Percentiles rank a stretch among this genome's conserved stretches.
Evolutionary conservation across 2,888 invertebrate genomes (phyloP).

Genomic region (Melanophora roralis): DNA sequence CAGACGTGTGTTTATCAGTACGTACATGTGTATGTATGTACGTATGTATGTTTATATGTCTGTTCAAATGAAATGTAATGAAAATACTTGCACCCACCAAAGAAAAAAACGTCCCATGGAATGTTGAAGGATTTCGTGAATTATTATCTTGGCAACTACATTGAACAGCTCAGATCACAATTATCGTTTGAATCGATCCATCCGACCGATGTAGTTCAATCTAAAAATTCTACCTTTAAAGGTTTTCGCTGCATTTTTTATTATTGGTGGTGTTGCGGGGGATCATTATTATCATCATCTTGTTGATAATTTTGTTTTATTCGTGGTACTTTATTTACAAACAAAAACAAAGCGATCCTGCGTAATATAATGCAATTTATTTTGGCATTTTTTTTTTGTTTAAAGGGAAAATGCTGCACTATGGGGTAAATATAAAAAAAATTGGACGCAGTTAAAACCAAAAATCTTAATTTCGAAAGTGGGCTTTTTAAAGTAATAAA

Average conservation of each 20-base stretch:
- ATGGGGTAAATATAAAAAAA: not conserved
- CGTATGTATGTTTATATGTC: not conserved
- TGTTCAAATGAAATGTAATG: slow-evolving; percentile 25
- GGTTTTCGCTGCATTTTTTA: not conserved
- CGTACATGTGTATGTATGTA: not conserved
- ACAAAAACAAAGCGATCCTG: slow-evolving; percentile 31
- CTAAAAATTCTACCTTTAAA: slow-evolving; percentile 40
- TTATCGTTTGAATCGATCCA: slow-evolving; percentile 67
- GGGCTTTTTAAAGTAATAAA: too few relatives aligned
- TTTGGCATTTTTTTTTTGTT: slow-evolving; percentile 7
- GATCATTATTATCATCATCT: slow-evolving; percentile 48
- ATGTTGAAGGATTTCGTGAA: slow-evolving; percentile 56
- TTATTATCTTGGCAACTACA: slow-evolving; percentile 65
- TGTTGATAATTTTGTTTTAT: slow-evolving; percentile 47
- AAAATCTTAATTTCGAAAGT: too few relatives aligned
- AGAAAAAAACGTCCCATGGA: slow-evolving; percentile 43
- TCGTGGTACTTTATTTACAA: slow-evolving; percentile 3
- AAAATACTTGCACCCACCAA: slow-evolving; percentile 11
- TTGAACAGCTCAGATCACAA: slow-evolving; percentile 72
- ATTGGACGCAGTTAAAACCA: not conserved
- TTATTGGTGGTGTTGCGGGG: slow-evolving; percentile 24
- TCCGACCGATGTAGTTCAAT: slow-evolving; percentile 54
- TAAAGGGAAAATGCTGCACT: slow-evolving; percentile 8
- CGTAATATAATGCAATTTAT: slow-evolving; percentile 52
- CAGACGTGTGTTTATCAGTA: not conserved